A percentile compares a stretch with the other conserved stretches of the same genome.
These are phyloP conservation scores for Pristiophorus japonicus DNA, from an alignment of 2,113 vertebrate species.

Conservation along the genomic window DNA sequence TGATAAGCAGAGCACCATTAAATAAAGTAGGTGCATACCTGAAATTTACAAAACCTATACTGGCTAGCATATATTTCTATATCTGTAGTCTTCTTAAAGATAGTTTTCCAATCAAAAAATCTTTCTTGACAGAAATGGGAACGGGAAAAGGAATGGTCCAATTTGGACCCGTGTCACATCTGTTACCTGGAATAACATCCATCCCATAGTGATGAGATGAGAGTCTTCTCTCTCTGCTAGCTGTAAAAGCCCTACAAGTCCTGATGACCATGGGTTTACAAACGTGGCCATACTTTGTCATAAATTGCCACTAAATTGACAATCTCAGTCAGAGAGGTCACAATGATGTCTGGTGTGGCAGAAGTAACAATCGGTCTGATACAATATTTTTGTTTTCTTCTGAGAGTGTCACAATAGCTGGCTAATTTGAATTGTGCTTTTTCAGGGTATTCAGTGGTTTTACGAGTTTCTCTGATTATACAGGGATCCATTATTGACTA, in stretches of 20 bases:
- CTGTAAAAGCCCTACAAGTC: not conserved
- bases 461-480: not conserved
- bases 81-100: not conserved
- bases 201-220: not conserved
- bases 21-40: not conserved
- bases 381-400: not conserved
- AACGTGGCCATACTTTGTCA: not conserved
- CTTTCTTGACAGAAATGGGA: not conserved
- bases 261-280: not conserved
- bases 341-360: not conserved
- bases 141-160: not conserved
- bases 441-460: not conserved
- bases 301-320: not conserved
- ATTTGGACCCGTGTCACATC: not conserved
- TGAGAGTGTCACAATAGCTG: not conserved
- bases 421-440: not conserved
- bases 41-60: not conserved
- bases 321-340: not conserved
- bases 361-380: not conserved
- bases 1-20: not conserved
- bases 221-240: not conserved
- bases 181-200: not conserved
- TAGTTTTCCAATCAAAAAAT: not conserved
- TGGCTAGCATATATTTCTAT: not conserved
- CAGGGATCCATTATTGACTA: not conserved